Evolutionary conservation across 2,888 invertebrate genomes (phyloP).

Genomic region (Acanthosepion pharaonis): DNA sequence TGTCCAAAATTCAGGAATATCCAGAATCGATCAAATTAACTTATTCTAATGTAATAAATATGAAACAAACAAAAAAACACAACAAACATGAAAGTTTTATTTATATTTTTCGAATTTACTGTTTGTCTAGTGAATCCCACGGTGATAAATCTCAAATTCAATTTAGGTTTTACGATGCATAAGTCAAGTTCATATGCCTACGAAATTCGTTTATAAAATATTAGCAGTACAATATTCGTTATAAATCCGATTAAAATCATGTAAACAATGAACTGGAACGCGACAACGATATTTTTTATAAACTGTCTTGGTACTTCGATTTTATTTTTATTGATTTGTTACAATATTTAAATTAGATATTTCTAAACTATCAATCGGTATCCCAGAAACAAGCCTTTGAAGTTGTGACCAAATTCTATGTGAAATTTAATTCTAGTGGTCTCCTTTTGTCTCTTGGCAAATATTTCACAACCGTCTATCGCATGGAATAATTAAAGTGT

Average conservation of each 20-base stretch:
- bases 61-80: too few relatives aligned
- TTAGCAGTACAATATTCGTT: neutral
- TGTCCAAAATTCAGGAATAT: too few relatives aligned
- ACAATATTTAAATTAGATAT: neutral
- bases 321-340: neutral
- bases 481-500: too few relatives aligned
- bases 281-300: neutral
- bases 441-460: too few relatives aligned
- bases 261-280: neutral
- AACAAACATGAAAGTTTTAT: too few relatives aligned
- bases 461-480: fast-evolving
- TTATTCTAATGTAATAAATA: too few relatives aligned
- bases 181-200: neutral
- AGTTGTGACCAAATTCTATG: neutral
- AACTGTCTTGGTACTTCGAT: neutral
- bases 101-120: too few relatives aligned
- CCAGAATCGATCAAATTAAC: too few relatives aligned
- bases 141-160: neutral
- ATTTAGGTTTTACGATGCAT: neutral
- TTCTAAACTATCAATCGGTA: neutral
- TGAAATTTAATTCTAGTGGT: too few relatives aligned
- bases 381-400: neutral
- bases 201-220: neutral
- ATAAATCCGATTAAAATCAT: neutral
- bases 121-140: too few relatives aligned